phyloP scores from a whole-genome alignment of 2,888 invertebrate species.

The Ormyrus nitidulus region DNA sequence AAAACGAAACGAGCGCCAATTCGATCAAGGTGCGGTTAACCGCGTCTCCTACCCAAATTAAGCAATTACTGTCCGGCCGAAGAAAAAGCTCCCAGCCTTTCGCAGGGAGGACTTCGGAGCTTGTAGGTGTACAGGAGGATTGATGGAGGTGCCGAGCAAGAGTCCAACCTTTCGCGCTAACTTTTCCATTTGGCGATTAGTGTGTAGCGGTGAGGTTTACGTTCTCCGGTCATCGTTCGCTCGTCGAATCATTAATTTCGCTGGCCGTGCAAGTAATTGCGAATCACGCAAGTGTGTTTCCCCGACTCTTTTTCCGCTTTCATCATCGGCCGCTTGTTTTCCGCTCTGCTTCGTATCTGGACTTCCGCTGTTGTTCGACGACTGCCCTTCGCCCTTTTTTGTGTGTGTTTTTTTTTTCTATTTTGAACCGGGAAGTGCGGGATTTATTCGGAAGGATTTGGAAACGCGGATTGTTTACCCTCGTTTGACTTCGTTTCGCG shows the following conservation, averaged over 20 bases:
- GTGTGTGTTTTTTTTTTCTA: neutral
- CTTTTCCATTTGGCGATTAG: conserved; percentile 51
- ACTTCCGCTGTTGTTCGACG: neutral
- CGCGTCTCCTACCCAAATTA: conserved; percentile 37
- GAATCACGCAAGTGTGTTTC: conserved; percentile 6
- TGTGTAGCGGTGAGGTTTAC: too few species aligned
- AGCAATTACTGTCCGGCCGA: conserved; percentile 23
- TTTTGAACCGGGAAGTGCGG: neutral
- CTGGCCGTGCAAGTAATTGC: conserved; percentile 18
- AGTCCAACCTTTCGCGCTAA: conserved; percentile 10
- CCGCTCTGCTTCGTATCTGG: neutral
- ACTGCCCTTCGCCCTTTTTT: neutral
- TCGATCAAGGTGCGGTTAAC: too few species aligned
- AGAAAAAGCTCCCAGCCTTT: neutral
- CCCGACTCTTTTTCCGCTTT: neutral
- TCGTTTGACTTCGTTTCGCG: neutral
- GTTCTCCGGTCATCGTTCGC: conserved; percentile 24
- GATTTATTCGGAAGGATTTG: neutral
- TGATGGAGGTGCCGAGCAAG: conserved; percentile 16
- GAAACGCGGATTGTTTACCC: neutral
- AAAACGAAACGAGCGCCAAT: too few species aligned
- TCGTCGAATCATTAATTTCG: conserved; percentile 25
- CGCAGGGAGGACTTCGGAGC: conserved; percentile 6
- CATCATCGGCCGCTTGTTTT: conserved; percentile 4
- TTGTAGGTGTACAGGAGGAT: conserved; percentile 1